These are phyloP conservation scores for Eospalax fontanierii DNA, from an alignment of 2,797 vertebrate species.

Conservation along the genomic window DNA sequence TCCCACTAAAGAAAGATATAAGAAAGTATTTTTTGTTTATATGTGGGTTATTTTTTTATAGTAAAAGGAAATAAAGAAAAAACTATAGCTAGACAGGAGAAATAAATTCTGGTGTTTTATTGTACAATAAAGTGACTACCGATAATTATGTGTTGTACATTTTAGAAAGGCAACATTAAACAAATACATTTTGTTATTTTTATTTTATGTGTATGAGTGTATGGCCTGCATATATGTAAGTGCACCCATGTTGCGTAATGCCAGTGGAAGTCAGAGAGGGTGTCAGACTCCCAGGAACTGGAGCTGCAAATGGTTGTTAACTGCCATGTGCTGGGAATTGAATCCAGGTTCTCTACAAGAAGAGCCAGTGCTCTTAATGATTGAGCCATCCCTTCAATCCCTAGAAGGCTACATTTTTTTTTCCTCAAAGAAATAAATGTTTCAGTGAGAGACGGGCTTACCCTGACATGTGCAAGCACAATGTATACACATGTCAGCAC, in stretches of 20 bases:
- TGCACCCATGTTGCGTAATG: too few species aligned
- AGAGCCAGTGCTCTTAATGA: too few species aligned
- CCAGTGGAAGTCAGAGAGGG: too few species aligned
- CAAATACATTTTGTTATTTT: too few species aligned
- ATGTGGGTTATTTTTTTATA: conserved; percentile 25
- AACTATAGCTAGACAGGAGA: background rate
- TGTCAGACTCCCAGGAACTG: too few species aligned
- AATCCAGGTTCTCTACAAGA: too few species aligned
- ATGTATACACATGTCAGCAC: background rate
- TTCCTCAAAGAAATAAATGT: background rate
- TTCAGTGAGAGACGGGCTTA: background rate
- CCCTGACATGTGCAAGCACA: background rate
- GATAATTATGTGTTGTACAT: background rate
- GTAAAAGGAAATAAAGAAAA: conserved; percentile 22
- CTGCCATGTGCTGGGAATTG: too few species aligned
- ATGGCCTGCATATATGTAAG: too few species aligned
- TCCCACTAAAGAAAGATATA: conserved; percentile 68
- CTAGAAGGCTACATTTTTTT: background rate
- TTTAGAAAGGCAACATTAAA: background rate
- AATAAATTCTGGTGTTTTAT: background rate
- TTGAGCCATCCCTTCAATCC: too few species aligned
- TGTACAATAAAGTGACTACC: background rate
- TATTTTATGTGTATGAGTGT: too few species aligned
- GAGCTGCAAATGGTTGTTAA: too few species aligned
- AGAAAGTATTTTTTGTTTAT: conserved; percentile 54